phyloP scores from a whole-genome alignment of 2,888 invertebrate genomes.

The Eubasilissa splendida region DNA sequence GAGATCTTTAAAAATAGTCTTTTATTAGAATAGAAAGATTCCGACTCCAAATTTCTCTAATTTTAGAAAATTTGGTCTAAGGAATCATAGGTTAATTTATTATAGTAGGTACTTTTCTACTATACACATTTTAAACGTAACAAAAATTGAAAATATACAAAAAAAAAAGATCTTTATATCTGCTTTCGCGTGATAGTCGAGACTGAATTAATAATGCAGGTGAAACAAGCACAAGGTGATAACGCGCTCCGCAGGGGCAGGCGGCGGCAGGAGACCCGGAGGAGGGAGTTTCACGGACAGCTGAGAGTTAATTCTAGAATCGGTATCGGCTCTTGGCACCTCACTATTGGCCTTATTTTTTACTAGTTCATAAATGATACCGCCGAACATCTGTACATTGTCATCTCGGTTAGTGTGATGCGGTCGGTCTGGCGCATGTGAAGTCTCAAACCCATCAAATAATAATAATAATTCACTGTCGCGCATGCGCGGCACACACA shows the following conservation, averaged over 20 bases:
- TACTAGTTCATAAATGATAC: constrained; percentile 72
- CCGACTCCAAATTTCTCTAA: too few relatives aligned
- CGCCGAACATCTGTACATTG: constrained; percentile 67
- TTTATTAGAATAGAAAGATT: too few relatives aligned
- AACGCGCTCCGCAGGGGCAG: too few relatives aligned
- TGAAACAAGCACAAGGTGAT: constrained; percentile 11
- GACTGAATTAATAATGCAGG: not conserved
- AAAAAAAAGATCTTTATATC: too few relatives aligned
- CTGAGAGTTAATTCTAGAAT: constrained; percentile 66
- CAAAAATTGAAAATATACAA: too few relatives aligned
- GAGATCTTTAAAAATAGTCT: too few relatives aligned
- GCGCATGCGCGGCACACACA: not conserved
- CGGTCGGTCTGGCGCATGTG: constrained; percentile 53
- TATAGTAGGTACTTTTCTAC: too few relatives aligned
- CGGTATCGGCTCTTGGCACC: constrained; percentile 71
- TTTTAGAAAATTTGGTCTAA: too few relatives aligned
- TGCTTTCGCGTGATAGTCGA: too few relatives aligned
- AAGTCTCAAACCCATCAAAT: constrained; percentile 24
- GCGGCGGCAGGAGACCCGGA: constrained; percentile 12
- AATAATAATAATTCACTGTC: too few relatives aligned
- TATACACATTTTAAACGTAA: too few relatives aligned
- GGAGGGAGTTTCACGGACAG: constrained; percentile 53
- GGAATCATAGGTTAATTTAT: too few relatives aligned
- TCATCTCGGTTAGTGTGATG: constrained; percentile 49
- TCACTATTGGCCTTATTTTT: constrained; percentile 71